Evolutionary conservation across 2,888 invertebrate genomes (phyloP), one percentile per base, ranked within the genome.

Genomic region (Polydrusus cervinus): DNA sequence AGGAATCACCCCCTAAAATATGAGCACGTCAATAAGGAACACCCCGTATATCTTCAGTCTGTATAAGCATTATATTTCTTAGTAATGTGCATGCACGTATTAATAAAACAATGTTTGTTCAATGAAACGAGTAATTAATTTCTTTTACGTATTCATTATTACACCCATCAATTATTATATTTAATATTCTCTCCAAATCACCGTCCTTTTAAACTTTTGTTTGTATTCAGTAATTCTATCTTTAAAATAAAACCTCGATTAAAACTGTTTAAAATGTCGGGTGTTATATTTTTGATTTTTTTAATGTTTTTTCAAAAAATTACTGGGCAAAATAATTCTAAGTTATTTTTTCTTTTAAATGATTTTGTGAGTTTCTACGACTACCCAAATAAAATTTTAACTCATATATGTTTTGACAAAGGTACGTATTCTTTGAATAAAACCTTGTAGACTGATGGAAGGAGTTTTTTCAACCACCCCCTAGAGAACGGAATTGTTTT

Each of bases 381-480:
- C 5, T 11, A 60, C 34, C 57, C 57, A 18, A 60, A 60, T 38
- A 60, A 18, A 60, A 60, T 60, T 38, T 60, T 38, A 6, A 60
- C 5, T 38, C 14, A 60, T 38, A 14, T 16, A 1, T 60, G 57
- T 60, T 38, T 13, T 16, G 9, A 60, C 38, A 60, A 60, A 60
- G 57, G 57, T 60, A 40, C 9, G 30, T 55, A 34, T 18, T 18
- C 10, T 1, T 14, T 3, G n/a, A 45, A n/a, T n/a, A n/a, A 45
- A 45, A 45, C 45, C 25, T 25, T 5, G 25, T 25, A n/a, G n/a
- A n/a, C n/a, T n/a, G n/a, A n/a, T n/a, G n/a, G n/a, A n/a, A n/a
- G n/a, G n/a, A n/a, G n/a, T n/a, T n/a, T n/a, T n/a, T n/a, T n/a
- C n/a, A n/a, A n/a, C n/a, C n/a, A n/a, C n/a, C n/a, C n/a, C n/a